Base-by-base conservation (phyloP, 2,888 invertebrate genomes). In the Mythimna vitellina region DNA sequence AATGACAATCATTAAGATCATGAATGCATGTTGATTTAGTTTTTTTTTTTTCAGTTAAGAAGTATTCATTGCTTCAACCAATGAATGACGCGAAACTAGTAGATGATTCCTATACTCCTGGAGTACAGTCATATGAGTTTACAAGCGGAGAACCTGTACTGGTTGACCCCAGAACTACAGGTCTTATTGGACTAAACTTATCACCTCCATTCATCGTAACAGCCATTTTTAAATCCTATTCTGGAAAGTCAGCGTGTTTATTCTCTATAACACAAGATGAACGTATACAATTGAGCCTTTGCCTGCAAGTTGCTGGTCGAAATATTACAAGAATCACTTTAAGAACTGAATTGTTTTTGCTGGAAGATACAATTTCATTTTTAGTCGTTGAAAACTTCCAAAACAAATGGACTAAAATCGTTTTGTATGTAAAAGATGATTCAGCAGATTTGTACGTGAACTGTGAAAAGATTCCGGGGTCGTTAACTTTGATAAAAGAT, bases 361-460 rank as follows among this genome's bases (percentile, higher is more conserved):
- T n/a, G 22, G 14, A 14, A 9, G n/a, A 63, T 51, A 35, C 63
- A 6, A 51, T 63, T 51, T 6, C 51, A 29, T 63, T 63, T 32
- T 17, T 63, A 4, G n/a, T 22, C 4, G 5, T 5, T 63, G 32
- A 51, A n/a, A 8, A 51, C n/a, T 51, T 63, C 22, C 4, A 22
- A n/a, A 20, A 63, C n/a, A 63, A 63, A 63, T 63, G 63, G 63
- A 63, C n/a, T 51, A 63, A 63, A 63, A 8, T 51, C 9, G 14
- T 51, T 17, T 9, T 63, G n/a, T 32, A 51, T 35, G 32, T 63
- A 22, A 63, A 32, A 51, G 32, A 35, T 51, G 32, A 63, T 51
- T 17, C 32, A 9, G 63, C 49, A 2, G 63, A 63, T 51, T 51
- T 63, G 17, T 63, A 63, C 17, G 32, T 63, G 14, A 63, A 63